phyloP scores from a whole-genome alignment of 2,113 vertebrate species.

The Symphodus melops region DNA sequence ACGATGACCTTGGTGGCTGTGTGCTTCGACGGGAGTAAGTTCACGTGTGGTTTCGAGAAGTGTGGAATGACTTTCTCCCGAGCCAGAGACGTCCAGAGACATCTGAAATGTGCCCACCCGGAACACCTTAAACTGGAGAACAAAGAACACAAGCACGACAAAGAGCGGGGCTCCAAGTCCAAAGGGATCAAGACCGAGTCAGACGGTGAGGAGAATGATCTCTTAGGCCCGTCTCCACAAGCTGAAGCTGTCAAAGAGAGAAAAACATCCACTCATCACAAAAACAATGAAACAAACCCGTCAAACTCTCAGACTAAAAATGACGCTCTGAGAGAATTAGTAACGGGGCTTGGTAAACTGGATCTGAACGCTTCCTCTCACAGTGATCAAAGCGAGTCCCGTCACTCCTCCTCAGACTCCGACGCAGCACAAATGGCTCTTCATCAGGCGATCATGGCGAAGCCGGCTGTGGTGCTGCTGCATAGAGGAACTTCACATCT shows the following conservation, averaged over 20 bases:
- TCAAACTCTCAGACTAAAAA: conserved; percentile 69
- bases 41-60: conserved; percentile 91
- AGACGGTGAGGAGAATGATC: conserved; percentile 40
- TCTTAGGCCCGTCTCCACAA: conserved; percentile 14
- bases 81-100: conserved; percentile 89
- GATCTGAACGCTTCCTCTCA: conserved; percentile 85
- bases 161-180: conserved; percentile 64
- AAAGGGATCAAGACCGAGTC: conserved; percentile 55
- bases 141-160: conserved; percentile 75
- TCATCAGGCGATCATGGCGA: conserved; percentile 81
- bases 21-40: conserved; percentile 91
- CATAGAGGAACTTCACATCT: conserved; percentile 47
- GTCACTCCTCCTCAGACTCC: conserved; percentile 67
- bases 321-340: conserved; percentile 88
- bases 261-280: conserved; percentile 2
- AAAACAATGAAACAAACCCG: conserved; percentile 30
- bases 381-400: conserved; percentile 46
- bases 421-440: conserved; percentile 75
- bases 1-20: conserved; percentile 82
- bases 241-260: conserved; percentile 49
- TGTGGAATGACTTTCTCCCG: conserved; percentile 90
- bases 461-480: conserved; percentile 60
- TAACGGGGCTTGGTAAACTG: conserved; percentile 90
- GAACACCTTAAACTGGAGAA: conserved; percentile 88
- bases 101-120: conserved; percentile 89